Base-by-base conservation (phyloP, 2,113 vertebrate genomes). In the Aptenodytes forsteri region DNA sequence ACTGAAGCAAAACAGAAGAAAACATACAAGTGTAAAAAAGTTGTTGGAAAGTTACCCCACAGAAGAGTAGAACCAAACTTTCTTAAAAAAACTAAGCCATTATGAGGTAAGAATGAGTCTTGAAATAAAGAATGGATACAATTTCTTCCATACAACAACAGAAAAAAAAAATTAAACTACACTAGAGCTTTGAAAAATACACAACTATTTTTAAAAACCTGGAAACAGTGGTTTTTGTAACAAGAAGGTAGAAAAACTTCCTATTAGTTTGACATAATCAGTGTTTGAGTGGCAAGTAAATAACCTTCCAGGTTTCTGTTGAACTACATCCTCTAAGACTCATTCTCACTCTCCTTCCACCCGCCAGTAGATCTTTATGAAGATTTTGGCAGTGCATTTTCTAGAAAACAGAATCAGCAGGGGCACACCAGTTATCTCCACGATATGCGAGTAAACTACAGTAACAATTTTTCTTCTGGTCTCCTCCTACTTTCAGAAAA, bases 401-500 rank as follows among this genome's bases (percentile, higher is more conserved):
- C 34, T 46, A 87, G 38, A 62, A 64, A 47, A 59, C 29, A 49
- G 36, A 67, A 34, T 9, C 58, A 44, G 12, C 34, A 22, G 7
- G 25, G 20, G 4, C 22, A 64, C 19, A 47, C 13, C 22, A 29
- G 7, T 38, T 69, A 52, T 16, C 25, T 75, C 34, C 4, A 30
- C 4, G 2, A 36, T 16, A 47, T 1, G 0, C 0, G 1, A 47
- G 19, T 42, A 49, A 87, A 38, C 13, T 20, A n/a, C 21, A 49
- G 6, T 44, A 81, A 47, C 4, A 10, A 7, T n/a, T 65, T 59
- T 32, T 25, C 25, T 17, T 73, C n/a, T 38, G 7, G 17, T n/a
- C 11, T 40, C 26, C n/a, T 78, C 22, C 19, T 36, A 15, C 13
- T 58, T 56, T 61, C 44, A 65, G 26, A 52, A 65, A 66, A 30